Percentiles rank a stretch among this genome's conserved stretches.
Conservation (phyloP, 64 coral and sea anemone species). For the Dendronephthya gigantea region DNA sequence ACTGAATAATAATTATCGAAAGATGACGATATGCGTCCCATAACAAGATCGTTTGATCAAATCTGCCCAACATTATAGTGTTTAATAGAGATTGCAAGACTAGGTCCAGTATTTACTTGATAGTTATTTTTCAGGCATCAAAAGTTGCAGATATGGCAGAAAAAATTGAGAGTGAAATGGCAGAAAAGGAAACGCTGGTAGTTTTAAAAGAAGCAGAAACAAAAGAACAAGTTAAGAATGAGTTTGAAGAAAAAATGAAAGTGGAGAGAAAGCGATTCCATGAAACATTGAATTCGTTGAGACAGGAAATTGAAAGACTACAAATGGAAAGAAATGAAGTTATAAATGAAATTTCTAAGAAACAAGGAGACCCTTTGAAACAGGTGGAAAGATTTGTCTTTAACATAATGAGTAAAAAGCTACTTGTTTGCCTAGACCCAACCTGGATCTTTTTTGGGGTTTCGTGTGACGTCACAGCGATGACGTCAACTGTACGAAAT, state of each 20-base stretch:
- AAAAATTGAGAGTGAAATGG: background rate
- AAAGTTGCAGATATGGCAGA: background rate
- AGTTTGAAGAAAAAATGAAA: slow-evolving; percentile 11
- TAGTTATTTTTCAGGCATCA: background rate
- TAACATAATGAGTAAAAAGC: no score
- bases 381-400: background rate
- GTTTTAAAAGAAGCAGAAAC: background rate
- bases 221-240: background rate
- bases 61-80: no score
- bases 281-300: background rate
- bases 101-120: no score
- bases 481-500: no score
- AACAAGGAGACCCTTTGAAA: background rate
- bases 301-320: background rate
- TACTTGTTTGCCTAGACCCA: no score
- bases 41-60: no score
- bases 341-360: background rate
- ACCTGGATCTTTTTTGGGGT: no score
- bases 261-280: background rate
- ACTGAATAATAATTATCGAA: no score
- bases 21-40: no score
- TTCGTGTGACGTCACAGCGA: no score
- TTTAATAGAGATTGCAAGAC: no score
- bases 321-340: background rate
- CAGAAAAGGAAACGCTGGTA: background rate